These are phyloP conservation scores for Esox lucius DNA, from an alignment of 2,797 vertebrate species.

Conservation along the genomic window DNA sequence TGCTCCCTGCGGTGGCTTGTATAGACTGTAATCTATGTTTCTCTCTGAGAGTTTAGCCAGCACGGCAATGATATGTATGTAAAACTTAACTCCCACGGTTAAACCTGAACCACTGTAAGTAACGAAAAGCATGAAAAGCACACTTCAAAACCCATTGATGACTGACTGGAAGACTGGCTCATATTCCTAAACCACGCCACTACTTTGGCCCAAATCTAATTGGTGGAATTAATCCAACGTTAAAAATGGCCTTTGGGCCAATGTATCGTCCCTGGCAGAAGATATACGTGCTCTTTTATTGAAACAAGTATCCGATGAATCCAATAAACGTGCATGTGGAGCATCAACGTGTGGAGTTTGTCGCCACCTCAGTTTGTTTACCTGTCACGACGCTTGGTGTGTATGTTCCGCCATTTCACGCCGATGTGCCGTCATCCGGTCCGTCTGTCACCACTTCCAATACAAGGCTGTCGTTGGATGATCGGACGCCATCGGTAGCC, in stretches of 20 bases:
- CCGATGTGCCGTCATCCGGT: no score
- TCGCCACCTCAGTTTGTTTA: not conserved
- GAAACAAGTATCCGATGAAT: not conserved
- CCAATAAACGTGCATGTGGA: not conserved
- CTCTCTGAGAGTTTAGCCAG: not conserved
- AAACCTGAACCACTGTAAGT: conserved; percentile 3
- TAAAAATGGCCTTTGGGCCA: conserved; percentile 14
- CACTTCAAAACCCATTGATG: conserved; percentile 47
- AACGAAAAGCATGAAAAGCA: conserved; percentile 16
- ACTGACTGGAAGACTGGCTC: conserved; percentile 41
- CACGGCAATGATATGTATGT: not conserved
- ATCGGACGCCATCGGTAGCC: no score
- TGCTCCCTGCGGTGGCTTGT: not conserved
- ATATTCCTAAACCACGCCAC: conserved; percentile 33
- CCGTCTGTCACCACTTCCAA: no score
- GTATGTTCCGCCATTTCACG: no score
- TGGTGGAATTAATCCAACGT: conserved; percentile 35
- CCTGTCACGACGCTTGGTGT: no score
- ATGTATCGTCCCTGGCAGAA: conserved; percentile 9
- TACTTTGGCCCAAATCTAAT: conserved; percentile 46
- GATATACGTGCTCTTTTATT: not conserved
- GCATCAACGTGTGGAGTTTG: not conserved
- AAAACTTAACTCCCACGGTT: not conserved
- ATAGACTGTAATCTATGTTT: not conserved
- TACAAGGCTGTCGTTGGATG: no score